phyloP scores from a whole-genome alignment of 2,888 invertebrate genomes.

The Amiota minor region DNA sequence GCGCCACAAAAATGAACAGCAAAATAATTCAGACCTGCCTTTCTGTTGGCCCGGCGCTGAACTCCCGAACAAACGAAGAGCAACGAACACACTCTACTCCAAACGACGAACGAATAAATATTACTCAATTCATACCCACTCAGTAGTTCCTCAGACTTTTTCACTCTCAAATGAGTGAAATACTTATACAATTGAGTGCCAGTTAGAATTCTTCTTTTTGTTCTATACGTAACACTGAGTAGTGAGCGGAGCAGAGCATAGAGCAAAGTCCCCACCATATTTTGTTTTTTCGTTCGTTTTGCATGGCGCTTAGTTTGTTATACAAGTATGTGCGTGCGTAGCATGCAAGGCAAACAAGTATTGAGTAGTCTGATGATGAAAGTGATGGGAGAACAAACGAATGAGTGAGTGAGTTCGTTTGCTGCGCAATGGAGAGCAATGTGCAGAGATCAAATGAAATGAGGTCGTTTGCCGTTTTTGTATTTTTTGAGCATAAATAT shows the following conservation, averaged over 20 bases:
- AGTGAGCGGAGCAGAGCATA: conserved; percentile 20
- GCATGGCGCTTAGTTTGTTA: conserved; percentile 47
- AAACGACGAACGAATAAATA: conserved; percentile 61
- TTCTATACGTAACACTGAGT: conserved; percentile 1
- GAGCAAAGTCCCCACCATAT: conserved; percentile 29
- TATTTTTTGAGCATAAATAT: not conserved
- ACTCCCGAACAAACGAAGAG: too few relatives aligned
- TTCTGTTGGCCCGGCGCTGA: too few relatives aligned
- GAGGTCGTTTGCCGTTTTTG: conserved; percentile 32
- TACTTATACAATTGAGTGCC: too few relatives aligned
- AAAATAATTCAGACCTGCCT: too few relatives aligned
- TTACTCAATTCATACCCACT: too few relatives aligned
- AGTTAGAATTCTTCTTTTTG: too few relatives aligned
- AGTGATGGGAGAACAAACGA: not conserved
- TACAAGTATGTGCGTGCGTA: conserved; percentile 34
- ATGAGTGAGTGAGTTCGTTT: conserved; percentile 23
- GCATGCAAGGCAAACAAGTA: conserved; percentile 63
- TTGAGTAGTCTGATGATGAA: conserved; percentile 41
- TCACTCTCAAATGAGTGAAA: too few relatives aligned
- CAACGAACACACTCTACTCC: conserved; percentile 29
- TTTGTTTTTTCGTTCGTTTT: conserved; percentile 29
- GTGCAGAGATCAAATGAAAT: conserved; percentile 27
- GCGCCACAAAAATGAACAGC: conserved; percentile 59
- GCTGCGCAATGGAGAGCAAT: conserved; percentile 19
- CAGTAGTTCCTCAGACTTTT: too few relatives aligned